Conservation (phyloP, 2,888 invertebrate species). For the Phalangium opilio region DNA sequence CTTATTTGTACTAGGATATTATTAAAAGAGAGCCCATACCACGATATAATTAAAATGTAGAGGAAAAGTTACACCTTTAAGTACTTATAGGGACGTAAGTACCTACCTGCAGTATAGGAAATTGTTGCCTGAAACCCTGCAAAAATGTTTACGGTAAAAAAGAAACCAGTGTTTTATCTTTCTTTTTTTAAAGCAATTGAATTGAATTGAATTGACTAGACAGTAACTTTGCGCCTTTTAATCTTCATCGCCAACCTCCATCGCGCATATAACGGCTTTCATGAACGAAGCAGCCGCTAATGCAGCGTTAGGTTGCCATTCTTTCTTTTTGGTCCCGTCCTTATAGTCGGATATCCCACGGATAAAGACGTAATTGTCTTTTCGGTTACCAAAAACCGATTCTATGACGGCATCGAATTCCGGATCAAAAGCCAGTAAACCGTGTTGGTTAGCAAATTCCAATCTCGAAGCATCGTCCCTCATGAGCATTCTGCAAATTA, state of each 20-base stretch:
- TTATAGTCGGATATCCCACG: constrained; percentile 80
- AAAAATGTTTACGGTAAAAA: too few relatives aligned
- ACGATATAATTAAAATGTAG: too few relatives aligned
- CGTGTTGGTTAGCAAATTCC: constrained; percentile 65
- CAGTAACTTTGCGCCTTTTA: constrained; percentile 1
- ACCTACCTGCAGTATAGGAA: too few relatives aligned
- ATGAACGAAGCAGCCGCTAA: constrained; percentile 82
- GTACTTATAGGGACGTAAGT: too few relatives aligned
- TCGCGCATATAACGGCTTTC: constrained; percentile 67
- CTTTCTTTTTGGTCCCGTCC: constrained; percentile 78
- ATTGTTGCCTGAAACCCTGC: too few relatives aligned
- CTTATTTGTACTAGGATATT: too few relatives aligned
- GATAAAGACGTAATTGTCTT: constrained; percentile 56
- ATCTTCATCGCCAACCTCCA: constrained; percentile 43
- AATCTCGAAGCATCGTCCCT: constrained; percentile 62
- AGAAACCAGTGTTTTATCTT: too few relatives aligned
- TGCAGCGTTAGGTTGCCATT: constrained; percentile 92
- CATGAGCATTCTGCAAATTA: constrained; percentile 46
- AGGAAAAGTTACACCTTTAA: too few relatives aligned
- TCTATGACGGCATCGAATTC: constrained; percentile 90
- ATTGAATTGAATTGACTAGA: too few relatives aligned
- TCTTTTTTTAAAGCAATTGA: too few relatives aligned
- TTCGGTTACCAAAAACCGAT: constrained; percentile 62
- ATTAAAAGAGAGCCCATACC: too few relatives aligned
- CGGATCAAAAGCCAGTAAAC: constrained; percentile 76